phyloP scores from a whole-genome alignment of 2,797 vertebrate genomes.

The Ceyx erithaca region DNA sequence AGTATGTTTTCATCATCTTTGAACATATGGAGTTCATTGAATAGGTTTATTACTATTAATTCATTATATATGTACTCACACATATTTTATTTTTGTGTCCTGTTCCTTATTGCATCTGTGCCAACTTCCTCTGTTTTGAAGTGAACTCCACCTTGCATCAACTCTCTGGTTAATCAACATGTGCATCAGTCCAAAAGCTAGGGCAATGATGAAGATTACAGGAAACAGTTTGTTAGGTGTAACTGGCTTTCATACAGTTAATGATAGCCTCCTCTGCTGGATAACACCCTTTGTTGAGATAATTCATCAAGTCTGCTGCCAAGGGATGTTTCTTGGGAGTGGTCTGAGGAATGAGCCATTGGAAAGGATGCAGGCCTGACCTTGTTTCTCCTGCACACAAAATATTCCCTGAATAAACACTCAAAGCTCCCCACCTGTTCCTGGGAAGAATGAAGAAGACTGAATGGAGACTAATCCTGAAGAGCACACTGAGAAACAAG shows the following conservation, averaged over 20 bases:
- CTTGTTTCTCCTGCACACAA: background rate
- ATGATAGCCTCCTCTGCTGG: background rate
- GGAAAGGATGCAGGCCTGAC: background rate
- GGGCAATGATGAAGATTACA: background rate
- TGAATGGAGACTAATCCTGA: background rate
- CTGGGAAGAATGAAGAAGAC: background rate
- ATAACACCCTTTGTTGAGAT: background rate
- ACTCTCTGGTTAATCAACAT: background rate
- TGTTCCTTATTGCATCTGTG: background rate
- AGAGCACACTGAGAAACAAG: background rate
- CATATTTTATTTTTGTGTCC: background rate
- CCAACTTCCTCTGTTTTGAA: background rate
- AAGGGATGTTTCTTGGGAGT: background rate
- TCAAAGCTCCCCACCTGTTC: background rate
- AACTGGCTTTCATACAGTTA: background rate
- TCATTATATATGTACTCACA: background rate
- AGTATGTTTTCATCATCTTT: conserved; percentile 58
- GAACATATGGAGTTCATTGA: conserved; percentile 44
- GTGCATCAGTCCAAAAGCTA: background rate
- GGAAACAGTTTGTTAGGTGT: background rate
- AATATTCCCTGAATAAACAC: background rate
- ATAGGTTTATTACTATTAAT: conserved; percentile 4
- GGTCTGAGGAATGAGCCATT: background rate
- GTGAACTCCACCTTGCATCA: background rate
- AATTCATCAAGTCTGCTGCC: background rate